Evolutionary conservation across 2,888 invertebrate species (phyloP).

Genomic region (Oithona nana): DNA sequence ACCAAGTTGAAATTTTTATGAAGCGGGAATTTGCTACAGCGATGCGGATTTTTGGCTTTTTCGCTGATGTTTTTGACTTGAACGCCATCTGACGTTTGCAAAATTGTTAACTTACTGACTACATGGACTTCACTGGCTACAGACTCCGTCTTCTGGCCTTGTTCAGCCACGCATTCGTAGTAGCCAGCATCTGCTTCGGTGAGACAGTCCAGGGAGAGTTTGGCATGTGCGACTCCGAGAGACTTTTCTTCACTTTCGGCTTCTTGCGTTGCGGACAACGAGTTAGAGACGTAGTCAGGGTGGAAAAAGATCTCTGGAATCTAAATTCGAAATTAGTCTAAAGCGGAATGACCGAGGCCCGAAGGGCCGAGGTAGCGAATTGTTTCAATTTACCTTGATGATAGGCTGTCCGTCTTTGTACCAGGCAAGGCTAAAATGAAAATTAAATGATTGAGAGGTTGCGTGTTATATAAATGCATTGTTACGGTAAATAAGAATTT

Average conservation of each 20-base stretch:
- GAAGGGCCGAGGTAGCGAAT: no score
- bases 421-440: slow-evolving; percentile 23
- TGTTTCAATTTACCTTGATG: slow-evolving; percentile 8
- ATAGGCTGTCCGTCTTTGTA: slow-evolving; percentile 23
- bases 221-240: background rate
- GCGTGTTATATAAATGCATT: no score
- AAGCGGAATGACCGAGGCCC: no score
- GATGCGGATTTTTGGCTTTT: background rate
- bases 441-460: no score
- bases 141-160: background rate
- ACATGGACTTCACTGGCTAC: slow-evolving; percentile 12
- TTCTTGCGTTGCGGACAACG: background rate
- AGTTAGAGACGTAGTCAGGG: background rate
- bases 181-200: slow-evolving; percentile 9
- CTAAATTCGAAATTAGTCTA: no score
- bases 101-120: slow-evolving; percentile 6
- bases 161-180: slow-evolving; percentile 12
- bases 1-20: no score
- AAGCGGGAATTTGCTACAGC: no score
- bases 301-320: background rate
- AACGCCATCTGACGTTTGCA: background rate
- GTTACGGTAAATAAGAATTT: no score
- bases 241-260: background rate
- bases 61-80: background rate
- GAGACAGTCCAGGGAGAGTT: slow-evolving; percentile 4